Percentiles rank a stretch among this genome's conserved stretches.
These are phyloP conservation scores for Chelonus formosanus DNA, from an alignment of 2,888 invertebrate species.

Conservation along the genomic window DNA sequence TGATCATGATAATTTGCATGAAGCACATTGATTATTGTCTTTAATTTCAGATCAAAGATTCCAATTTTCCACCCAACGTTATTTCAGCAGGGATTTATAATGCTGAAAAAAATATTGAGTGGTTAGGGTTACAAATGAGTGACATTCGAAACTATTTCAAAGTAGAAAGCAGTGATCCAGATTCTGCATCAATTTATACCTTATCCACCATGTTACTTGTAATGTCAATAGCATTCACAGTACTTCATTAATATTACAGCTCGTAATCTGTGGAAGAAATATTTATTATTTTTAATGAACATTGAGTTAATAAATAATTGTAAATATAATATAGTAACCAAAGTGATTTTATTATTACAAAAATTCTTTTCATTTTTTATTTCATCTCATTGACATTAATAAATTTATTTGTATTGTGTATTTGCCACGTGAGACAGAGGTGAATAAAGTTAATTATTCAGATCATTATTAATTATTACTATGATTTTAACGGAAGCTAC, in stretches of 20 bases:
- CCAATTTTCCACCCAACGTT: not conserved
- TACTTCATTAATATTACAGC: no score
- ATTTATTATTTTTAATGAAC: no score
- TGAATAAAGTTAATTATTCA: slow-evolving; percentile 23
- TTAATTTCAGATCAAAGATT: slow-evolving; percentile 25
- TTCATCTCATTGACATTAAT: no score
- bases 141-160: slow-evolving; percentile 14
- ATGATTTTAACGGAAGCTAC: slow-evolving; percentile 1
- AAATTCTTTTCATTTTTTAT: no score
- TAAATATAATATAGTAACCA: no score
- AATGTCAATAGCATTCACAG: no score
- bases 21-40: no score
- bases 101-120: slow-evolving; percentile 29
- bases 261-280: no score
- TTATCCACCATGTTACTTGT: not conserved
- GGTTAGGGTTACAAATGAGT: slow-evolving; percentile 24
- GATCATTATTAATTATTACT: not conserved
- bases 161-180: not conserved
- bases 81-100: slow-evolving; percentile 7
- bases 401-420: no score
- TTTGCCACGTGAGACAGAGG: slow-evolving; percentile 12
- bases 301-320: no score
- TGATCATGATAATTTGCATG: no score
- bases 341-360: no score
- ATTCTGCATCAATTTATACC: slow-evolving; percentile 10